phyloP scores from a whole-genome alignment of 2,797 vertebrate species.

The Melanotaenia trifasciata region DNA sequence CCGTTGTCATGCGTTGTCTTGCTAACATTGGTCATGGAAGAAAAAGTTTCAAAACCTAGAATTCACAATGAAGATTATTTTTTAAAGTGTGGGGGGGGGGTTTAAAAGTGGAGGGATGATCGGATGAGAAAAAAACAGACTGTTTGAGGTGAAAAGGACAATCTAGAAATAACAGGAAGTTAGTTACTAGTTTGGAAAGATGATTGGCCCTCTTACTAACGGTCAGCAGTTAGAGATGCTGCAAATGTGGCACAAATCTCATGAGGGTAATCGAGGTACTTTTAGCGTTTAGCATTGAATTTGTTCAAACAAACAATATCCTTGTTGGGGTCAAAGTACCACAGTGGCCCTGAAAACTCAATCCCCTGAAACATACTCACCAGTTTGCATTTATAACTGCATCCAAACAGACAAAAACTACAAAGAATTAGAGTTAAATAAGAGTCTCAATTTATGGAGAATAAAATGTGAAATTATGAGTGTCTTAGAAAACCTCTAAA shows the following conservation, averaged over 20 bases:
- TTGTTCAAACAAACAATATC: not conserved
- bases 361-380: not conserved
- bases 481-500: no score
- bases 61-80: not conserved
- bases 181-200: constrained; percentile 5
- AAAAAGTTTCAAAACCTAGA: not conserved
- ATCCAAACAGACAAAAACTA: no score
- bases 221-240: constrained; percentile 2
- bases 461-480: no score
- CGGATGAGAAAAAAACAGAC: not conserved
- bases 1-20: constrained; percentile 28
- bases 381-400: no score
- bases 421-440: no score
- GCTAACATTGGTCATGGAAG: constrained; percentile 9
- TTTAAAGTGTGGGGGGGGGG: not conserved
- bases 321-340: not conserved
- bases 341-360: not conserved
- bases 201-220: not conserved
- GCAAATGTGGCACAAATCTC: not conserved
- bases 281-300: not conserved
- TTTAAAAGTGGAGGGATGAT: not conserved
- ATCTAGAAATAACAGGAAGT: constrained; percentile 10
- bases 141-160: constrained; percentile 1
- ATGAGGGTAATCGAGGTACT: constrained; percentile 9
- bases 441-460: no score